phyloP scores from a whole-genome alignment of 2,797 vertebrate species.

The Ptychobarbus kaznakovi region DNA sequence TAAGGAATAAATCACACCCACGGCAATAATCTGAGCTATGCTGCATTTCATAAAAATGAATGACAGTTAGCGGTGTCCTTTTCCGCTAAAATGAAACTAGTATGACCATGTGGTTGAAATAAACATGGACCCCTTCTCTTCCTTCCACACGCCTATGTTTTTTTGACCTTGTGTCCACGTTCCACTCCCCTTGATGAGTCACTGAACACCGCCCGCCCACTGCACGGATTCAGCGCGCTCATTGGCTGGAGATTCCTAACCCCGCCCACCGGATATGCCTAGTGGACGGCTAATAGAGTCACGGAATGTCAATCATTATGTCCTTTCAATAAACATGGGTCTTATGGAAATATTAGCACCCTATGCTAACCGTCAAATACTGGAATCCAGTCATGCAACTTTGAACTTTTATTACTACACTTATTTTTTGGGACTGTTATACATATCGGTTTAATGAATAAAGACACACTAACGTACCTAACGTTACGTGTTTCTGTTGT shows the following conservation, averaged over 20 bases:
- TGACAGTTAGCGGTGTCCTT: background rate
- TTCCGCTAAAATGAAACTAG: background rate
- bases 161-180: conserved; percentile 77
- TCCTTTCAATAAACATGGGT: conserved; percentile 72
- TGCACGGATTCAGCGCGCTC: background rate
- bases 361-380: conserved; percentile 38
- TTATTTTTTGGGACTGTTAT: background rate
- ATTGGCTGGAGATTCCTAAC: conserved; percentile 62
- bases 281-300: conserved; percentile 45
- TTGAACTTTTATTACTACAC: background rate
- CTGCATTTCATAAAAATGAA: background rate
- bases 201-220: conserved; percentile 57
- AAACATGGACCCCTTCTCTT: conserved; percentile 10
- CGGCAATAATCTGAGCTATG: background rate
- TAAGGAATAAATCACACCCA: background rate
- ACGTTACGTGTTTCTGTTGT: background rate
- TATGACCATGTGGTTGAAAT: conserved; percentile 8
- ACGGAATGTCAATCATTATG: conserved; percentile 66
- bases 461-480: background rate
- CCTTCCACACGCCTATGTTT: conserved; percentile 64
- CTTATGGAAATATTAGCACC: conserved; percentile 60
- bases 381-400: background rate
- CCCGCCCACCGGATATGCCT: conserved; percentile 34
- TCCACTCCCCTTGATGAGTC: conserved; percentile 48
- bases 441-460: background rate